Evolutionary conservation across 2,113 vertebrate species (phyloP).

Genomic region (Corydoras sp.): DNA sequence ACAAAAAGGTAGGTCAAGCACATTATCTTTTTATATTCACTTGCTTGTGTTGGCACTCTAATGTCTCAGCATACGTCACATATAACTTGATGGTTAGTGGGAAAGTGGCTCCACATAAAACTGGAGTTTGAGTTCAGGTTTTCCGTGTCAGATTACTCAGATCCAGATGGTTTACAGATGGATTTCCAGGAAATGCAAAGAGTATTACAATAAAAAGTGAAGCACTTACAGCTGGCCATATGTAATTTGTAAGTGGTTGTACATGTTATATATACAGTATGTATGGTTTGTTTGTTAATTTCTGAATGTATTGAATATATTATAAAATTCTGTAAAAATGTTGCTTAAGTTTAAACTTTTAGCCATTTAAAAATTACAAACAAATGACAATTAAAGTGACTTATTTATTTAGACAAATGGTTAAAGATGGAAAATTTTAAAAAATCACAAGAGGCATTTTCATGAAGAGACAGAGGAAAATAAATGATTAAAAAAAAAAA

Average conservation of each 20-base stretch:
- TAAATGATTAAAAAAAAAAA: no score
- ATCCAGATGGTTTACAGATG: slow-evolving; percentile 18
- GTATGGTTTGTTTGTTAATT: no score
- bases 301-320: no score
- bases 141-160: slow-evolving; percentile 7
- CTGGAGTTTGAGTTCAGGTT: background rate
- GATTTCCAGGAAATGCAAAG: background rate
- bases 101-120: slow-evolving; percentile 4
- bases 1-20: slow-evolving; percentile 35
- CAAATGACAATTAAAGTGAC: no score
- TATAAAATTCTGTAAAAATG: no score
- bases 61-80: slow-evolving; percentile 5
- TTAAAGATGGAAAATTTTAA: no score
- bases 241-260: background rate
- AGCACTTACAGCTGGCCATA: background rate
- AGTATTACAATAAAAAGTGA: background rate
- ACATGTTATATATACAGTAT: no score
- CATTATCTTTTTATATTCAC: slow-evolving; percentile 1
- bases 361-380: no score
- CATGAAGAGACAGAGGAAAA: no score
- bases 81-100: background rate
- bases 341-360: no score
- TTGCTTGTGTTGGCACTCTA: background rate
- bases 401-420: no score
- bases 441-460: no score